Evolutionary conservation across 2,113 vertebrate species (phyloP).

Genomic region (Erythrocercus mccallii): DNA sequence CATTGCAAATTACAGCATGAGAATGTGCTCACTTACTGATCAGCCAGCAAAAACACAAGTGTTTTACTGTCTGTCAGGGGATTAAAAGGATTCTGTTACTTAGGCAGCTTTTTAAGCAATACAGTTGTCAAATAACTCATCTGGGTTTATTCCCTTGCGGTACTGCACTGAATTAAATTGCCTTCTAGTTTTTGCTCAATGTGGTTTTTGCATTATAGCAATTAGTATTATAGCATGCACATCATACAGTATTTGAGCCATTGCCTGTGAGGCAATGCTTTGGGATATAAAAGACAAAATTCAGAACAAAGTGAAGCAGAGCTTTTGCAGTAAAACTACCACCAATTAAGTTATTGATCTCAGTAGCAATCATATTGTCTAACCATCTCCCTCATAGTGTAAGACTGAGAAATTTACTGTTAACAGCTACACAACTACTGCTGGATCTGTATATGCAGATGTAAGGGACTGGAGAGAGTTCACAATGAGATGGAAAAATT

Average conservation of each 20-base stretch:
- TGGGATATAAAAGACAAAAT: not conserved
- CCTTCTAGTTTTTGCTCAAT: not conserved
- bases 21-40: not conserved
- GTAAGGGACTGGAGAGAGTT: not conserved
- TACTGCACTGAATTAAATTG: not conserved
- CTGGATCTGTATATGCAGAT: not conserved
- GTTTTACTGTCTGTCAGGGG: not conserved
- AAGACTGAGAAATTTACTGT: not conserved
- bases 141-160: not conserved
- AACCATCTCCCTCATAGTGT: not conserved
- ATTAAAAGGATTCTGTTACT: slow-evolving; percentile 13
- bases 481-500: not conserved
- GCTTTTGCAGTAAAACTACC: not conserved
- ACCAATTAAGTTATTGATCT: not conserved
- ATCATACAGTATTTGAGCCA: not conserved
- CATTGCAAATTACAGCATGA: not conserved
- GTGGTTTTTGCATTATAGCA: not conserved
- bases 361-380: not conserved
- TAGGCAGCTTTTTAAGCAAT: slow-evolving; percentile 4
- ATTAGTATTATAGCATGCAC: not conserved
- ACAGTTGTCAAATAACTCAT: not conserved
- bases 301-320: not conserved
- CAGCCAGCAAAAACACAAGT: not conserved
- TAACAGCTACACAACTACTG: not conserved
- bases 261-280: not conserved